Percentiles rank a stretch among this genome's conserved stretches.
phyloP scores from a whole-genome alignment of 1,140 invertebrate genomes.

The Palaemon carinicauda region DNA sequence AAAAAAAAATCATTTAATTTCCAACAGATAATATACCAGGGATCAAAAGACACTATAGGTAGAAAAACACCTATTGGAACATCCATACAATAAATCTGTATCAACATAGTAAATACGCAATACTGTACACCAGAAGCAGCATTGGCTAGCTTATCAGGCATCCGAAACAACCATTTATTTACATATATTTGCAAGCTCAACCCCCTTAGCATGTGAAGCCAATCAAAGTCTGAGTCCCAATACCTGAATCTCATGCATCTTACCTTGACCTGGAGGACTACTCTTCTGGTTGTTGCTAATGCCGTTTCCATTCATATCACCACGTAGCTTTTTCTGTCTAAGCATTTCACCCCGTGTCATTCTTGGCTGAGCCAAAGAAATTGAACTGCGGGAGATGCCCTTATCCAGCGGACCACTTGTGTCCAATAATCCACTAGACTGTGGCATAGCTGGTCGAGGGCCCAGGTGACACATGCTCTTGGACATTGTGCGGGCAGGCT shows the following conservation, averaged over 20 bases:
- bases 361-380: constrained; percentile 65
- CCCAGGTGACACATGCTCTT: constrained; percentile 66
- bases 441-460: constrained; percentile 57
- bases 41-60: too few relatives aligned
- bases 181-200: too few relatives aligned
- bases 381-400: constrained; percentile 70
- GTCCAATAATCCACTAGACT: constrained; percentile 63
- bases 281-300: constrained; percentile 24
- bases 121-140: too few relatives aligned
- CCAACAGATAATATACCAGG: too few relatives aligned
- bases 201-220: not conserved
- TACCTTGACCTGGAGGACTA: constrained; percentile 36
- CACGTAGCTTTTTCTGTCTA: constrained; percentile 61
- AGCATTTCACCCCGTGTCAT: constrained; percentile 70
- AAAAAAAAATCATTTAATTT: too few relatives aligned
- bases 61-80: too few relatives aligned
- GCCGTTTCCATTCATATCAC: constrained; percentile 13
- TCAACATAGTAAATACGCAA: too few relatives aligned
- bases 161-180: too few relatives aligned
- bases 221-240: constrained; percentile 17
- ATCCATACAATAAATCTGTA: too few relatives aligned
- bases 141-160: too few relatives aligned
- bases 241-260: constrained; percentile 22
- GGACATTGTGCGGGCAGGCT: constrained; percentile 70
- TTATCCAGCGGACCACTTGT: constrained; percentile 59